Percentiles rank a stretch among this genome's conserved stretches.
phyloP scores from a whole-genome alignment of 1,140 invertebrate species.

The Zaprionus gabonicus region DNA sequence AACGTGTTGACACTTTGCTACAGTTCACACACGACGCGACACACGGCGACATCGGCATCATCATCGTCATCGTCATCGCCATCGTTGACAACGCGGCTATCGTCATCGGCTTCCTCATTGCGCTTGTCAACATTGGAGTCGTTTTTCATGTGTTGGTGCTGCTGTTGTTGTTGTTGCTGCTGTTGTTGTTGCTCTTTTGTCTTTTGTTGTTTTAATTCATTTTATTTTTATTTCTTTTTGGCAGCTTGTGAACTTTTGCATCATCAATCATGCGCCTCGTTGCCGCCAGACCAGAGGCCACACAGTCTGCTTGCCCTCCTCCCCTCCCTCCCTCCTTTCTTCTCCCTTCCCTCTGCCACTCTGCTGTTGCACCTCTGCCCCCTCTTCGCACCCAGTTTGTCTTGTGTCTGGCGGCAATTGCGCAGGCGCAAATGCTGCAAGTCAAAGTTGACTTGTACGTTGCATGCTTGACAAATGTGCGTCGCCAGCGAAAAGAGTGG shows the following conservation, averaged over 20 bases:
- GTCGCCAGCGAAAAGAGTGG: not conserved
- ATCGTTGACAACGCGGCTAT: not conserved
- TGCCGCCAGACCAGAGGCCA: constrained; percentile 1
- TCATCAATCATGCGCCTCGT: constrained; percentile 61
- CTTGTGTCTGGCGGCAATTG: constrained; percentile 17
- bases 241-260: constrained; percentile 45
- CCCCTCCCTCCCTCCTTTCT: no score
- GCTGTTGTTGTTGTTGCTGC: not conserved
- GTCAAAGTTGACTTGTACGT: constrained; percentile 34
- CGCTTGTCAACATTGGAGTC: constrained; percentile 33
- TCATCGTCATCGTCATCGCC: not conserved
- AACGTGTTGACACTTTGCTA: constrained; percentile 34
- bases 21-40: constrained; percentile 47
- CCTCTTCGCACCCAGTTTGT: not conserved
- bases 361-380: not conserved
- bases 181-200: constrained; percentile 17
- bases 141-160: constrained; percentile 39
- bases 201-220: constrained; percentile 30
- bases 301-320: not conserved
- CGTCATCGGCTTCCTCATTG: constrained; percentile 26
- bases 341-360: not conserved
- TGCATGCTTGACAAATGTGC: constrained; percentile 35
- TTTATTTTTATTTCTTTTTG: constrained; percentile 33
- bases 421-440: constrained; percentile 63
- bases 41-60: constrained; percentile 2